A percentile compares a stretch with the other conserved stretches of the same genome.
Evolutionary conservation across 2,888 invertebrate genomes (phyloP).

Genomic region (Odontocolon sp.): DNA sequence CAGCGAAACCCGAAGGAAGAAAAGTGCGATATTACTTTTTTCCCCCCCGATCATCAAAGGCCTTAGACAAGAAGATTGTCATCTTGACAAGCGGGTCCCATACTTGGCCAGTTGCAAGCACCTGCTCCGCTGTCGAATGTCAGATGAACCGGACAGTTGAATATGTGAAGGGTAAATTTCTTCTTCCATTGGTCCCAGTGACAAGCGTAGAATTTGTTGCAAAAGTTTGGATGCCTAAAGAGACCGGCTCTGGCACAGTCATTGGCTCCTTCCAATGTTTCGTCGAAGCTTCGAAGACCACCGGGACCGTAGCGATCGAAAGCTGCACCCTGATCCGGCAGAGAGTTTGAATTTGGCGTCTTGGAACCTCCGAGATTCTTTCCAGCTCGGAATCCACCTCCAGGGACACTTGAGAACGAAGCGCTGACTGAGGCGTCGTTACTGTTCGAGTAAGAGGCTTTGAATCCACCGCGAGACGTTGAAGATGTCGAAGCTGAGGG

Average conservation of each 20-base stretch:
- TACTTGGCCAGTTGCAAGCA: conserved; percentile 93
- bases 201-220: conserved; percentile 92
- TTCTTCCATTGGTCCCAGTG: conserved; percentile 90
- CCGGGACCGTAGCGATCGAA: conserved; percentile 85
- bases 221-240: conserved; percentile 87
- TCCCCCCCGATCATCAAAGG: background rate
- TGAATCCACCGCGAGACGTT: conserved; percentile 28
- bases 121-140: conserved; percentile 88
- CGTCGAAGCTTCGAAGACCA: conserved; percentile 82
- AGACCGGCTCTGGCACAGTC: conserved; percentile 83
- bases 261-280: conserved; percentile 82
- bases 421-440: conserved; percentile 44
- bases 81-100: conserved; percentile 89
- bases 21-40: background rate
- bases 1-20: conserved; percentile 7
- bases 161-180: conserved; percentile 88
- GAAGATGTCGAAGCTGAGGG: conserved; percentile 22
- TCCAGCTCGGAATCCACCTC: conserved; percentile 55
- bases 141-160: conserved; percentile 90
- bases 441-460: conserved; percentile 1
- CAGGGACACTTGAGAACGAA: conserved; percentile 15
- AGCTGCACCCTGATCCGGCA: conserved; percentile 78
- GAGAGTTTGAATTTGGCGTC: conserved; percentile 42
- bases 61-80: conserved; percentile 85
- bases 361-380: conserved; percentile 55